Conservation (phyloP, 2,888 invertebrate genomes). For the Ophraella communa region DNA sequence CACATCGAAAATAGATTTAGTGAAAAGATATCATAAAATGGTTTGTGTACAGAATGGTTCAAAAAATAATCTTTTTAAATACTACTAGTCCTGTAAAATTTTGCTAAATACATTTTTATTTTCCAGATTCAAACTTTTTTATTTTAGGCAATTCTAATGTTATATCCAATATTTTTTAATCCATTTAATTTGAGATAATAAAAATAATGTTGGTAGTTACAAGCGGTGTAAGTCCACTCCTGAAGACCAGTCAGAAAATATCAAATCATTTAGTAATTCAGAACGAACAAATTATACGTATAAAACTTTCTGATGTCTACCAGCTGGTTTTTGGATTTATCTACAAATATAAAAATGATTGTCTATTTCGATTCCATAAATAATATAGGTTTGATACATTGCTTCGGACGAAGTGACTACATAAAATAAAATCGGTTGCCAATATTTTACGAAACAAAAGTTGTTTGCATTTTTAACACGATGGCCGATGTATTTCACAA, state of each 20-base stretch:
- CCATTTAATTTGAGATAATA: neutral
- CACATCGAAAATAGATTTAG: too few relatives aligned
- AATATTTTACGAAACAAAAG: neutral
- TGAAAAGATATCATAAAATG: too few relatives aligned
- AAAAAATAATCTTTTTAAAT: too few relatives aligned
- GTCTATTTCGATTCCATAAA: conserved; percentile 57
- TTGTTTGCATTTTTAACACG: neutral
- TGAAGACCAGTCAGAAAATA: conserved; percentile 27
- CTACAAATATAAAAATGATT: conserved; percentile 61
- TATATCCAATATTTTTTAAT: too few relatives aligned
- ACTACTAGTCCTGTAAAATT: too few relatives aligned
- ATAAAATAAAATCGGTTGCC: conserved; percentile 11
- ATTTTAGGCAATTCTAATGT: too few relatives aligned
- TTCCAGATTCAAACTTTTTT: too few relatives aligned
- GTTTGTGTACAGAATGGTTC: too few relatives aligned
- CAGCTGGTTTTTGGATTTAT: conserved; percentile 60
- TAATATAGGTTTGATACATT: conserved; percentile 45
- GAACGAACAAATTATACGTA: conserved; percentile 59
- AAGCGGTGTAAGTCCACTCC: conserved; percentile 13
- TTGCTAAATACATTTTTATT: too few relatives aligned
- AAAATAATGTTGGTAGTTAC: neutral
- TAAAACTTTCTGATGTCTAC: conserved; percentile 57
- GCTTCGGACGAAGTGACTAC: conserved; percentile 10
- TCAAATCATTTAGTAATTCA: conserved; percentile 51
- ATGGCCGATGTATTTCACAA: neutral